Base-by-base conservation (phyloP, 2,113 vertebrate species). In the Propithecus coquereli region DNA sequence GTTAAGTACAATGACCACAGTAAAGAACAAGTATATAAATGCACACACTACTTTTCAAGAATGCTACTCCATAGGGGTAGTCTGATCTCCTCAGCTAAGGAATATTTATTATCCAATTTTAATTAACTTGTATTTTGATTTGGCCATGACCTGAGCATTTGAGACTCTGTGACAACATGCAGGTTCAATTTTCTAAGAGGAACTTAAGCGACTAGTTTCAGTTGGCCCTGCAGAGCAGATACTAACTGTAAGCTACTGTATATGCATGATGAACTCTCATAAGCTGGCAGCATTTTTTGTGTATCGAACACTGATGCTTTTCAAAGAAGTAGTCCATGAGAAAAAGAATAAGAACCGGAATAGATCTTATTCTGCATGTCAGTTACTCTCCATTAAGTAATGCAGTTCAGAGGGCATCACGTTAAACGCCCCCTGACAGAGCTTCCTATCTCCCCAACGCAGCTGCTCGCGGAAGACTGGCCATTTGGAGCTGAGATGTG, bases 381-480 rank as follows among this genome's bases (percentile, higher is more conserved):
- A 82, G 66, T 54, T 68, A 47, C 12, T 13, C 54, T 71, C 43
- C 30, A 45, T 37, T 43, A 17, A 88, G 43, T 3, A 25, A 40
- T 23, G 23, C 7, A 30, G 37, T 66, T 94, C 52, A 45, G 52
- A 87, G 59, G 30, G 37, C 0, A 11, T 59, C 54, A 34, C 23
- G 8, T n/a, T 50, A 65, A 61, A 84, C 30, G 4, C 57, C 92
- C 43, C 9, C 30, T 97, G 76, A 97, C n/a, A 37, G 37, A 86
- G 17, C 13, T 85, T 97, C 40, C 1, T 95, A 47, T 98, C 97
- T 98, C 97, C 47, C 97, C 92, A 83, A 94, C 91, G 81, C 98
- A 99, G 99, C 98, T 99, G 1, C 98, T 99, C 40, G 99, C 99
- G n/a, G 98, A 99, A 91, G 99, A 99, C 97, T 99, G 99, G 99